These are phyloP conservation scores for Bombycilla garrulus DNA, from an alignment of 2,113 vertebrate species.

Conservation along the genomic window DNA sequence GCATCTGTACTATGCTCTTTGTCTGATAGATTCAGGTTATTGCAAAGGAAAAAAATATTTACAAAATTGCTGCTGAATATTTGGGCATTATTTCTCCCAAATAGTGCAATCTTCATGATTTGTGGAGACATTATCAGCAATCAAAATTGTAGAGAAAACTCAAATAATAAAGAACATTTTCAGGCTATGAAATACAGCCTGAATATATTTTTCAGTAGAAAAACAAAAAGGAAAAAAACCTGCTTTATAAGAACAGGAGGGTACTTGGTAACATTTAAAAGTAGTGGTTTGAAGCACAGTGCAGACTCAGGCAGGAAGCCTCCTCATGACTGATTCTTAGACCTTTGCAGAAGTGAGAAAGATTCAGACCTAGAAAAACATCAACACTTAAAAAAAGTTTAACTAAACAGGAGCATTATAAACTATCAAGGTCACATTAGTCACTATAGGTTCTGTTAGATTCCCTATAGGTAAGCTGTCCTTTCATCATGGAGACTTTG, in stretches of 20 bases:
- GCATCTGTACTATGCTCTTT: neutral
- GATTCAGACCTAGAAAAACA: neutral
- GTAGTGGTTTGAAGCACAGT: neutral
- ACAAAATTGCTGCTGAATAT: neutral
- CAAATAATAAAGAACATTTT: neutral
- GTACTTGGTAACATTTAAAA: neutral
- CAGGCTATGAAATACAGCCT: neutral
- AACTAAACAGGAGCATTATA: neutral
- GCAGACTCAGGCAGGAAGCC: neutral
- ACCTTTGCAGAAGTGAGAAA: neutral
- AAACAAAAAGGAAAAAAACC: neutral
- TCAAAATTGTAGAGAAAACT: neutral
- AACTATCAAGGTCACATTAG: neutral
- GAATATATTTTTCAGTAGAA: neutral
- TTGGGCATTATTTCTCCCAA: neutral
- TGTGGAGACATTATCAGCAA: neutral
- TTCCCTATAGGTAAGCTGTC: neutral
- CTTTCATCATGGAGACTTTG: neutral
- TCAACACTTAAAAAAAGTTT: neutral
- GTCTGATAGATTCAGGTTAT: neutral
- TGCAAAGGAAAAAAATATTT: neutral
- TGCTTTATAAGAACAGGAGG: neutral
- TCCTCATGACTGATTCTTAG: neutral
- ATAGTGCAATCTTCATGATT: neutral
- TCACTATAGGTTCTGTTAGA: neutral